Conservation (phyloP, 2,888 invertebrate genomes). For the Cremastinae sp. region DNA sequence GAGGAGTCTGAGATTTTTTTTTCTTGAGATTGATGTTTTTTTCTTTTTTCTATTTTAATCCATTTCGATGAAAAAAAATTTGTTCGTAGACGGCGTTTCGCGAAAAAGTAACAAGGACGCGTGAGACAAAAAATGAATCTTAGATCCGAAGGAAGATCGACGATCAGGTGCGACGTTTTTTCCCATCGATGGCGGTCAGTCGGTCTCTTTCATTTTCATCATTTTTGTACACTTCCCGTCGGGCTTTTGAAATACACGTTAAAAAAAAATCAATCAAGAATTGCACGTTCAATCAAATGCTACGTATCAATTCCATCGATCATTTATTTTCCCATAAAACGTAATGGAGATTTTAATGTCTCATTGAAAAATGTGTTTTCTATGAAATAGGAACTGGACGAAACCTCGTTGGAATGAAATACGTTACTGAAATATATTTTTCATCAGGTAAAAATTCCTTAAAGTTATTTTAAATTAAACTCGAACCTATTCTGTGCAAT, state of each 20-base stretch:
- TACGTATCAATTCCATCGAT: too few species aligned
- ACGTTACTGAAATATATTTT: conserved; percentile 1
- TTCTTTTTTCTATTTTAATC: too few species aligned
- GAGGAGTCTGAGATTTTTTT: conserved; percentile 28
- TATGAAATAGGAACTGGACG: conserved; percentile 72
- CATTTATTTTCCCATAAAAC: too few species aligned
- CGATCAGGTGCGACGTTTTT: conserved; percentile 28
- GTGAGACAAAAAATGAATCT: conserved; percentile 36
- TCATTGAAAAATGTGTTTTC: conserved; percentile 63
- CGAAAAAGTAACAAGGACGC: conserved; percentile 8
- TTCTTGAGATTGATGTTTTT: not conserved
- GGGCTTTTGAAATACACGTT: too few species aligned
- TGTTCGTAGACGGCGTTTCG: conserved; percentile 27
- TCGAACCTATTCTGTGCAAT: not conserved
- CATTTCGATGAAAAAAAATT: conserved; percentile 37
- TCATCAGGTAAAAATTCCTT: conserved; percentile 14
- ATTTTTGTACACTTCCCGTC: not conserved
- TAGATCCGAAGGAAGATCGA: conserved; percentile 28
- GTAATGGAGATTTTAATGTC: not conserved
- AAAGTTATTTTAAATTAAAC: not conserved
- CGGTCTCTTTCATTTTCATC: conserved; percentile 30
- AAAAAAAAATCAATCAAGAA: too few species aligned
- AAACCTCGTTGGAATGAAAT: conserved; percentile 63
- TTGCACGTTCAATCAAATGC: too few species aligned
- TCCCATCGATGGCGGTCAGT: conserved; percentile 38